Evolutionary conservation across 2,888 invertebrate genomes (phyloP).

Genomic region (Teleiodes luculella): DNA sequence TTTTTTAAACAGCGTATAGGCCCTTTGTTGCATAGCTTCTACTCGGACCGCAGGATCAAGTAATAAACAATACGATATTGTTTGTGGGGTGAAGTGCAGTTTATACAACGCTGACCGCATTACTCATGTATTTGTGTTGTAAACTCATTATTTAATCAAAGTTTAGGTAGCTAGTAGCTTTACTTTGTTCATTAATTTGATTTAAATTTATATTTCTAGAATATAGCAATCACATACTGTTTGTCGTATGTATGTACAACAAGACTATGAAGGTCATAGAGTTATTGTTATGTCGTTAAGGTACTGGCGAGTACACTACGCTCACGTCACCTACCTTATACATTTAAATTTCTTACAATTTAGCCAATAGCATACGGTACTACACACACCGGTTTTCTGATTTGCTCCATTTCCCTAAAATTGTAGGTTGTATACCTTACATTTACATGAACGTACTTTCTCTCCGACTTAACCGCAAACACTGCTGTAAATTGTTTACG

Average conservation of each 20-base stretch:
- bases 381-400: constrained; percentile 38
- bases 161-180: constrained; percentile 20
- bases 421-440: constrained; percentile 46
- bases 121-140: constrained; percentile 2
- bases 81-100: constrained; percentile 7
- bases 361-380: constrained; percentile 8
- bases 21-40: not conserved
- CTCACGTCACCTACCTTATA: constrained; percentile 15
- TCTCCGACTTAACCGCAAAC: constrained; percentile 36
- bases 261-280: constrained; percentile 52
- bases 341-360: constrained; percentile 15
- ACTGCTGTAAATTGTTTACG: constrained; percentile 35
- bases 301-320: constrained; percentile 13
- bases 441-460: constrained; percentile 53
- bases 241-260: constrained; percentile 25
- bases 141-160: constrained; percentile 14
- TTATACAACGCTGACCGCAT: not conserved
- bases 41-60: not conserved
- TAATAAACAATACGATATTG: not conserved
- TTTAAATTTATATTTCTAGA: constrained; percentile 37
- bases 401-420: constrained; percentile 59
- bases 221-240: constrained; percentile 36
- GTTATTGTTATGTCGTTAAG: constrained; percentile 43
- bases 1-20: not conserved
- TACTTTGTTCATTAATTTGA: constrained; percentile 21